Base-by-base conservation (phyloP, 30 jellyfish, hydroid and myxozoan species). In the Clytia hemisphaerica region DNA sequence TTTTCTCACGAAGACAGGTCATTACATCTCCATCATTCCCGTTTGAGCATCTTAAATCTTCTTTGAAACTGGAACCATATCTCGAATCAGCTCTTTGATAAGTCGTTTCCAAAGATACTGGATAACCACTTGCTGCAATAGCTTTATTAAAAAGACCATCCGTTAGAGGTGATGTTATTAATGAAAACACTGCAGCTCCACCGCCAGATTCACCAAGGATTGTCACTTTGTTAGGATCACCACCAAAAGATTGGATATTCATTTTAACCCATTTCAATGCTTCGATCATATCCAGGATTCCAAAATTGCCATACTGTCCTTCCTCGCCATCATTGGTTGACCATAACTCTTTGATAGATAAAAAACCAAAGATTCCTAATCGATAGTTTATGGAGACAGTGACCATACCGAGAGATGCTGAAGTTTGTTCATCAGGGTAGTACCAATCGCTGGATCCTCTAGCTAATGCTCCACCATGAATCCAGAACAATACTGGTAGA, bases 221-320 rank as follows among this genome's bases (percentile, higher is more conserved):
- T 4, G 79, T 75, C 12, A 75, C 79, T 61, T 34, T 19, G 18
- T 26, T 30, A 45, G 63, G 47, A 51, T 61, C 73, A 4, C 88
- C 88, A 12, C 71, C 79, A 37, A 75, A 75, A 35, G 45, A 40
- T 29, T 55, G 68, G 28, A 75, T 61, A 35, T 75, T 62, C 48
- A 21, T 6, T 30, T 61, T 75, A 22, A 62, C 79, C 88, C 88
- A 75, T 21, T 51, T 58, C 25, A 75, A 57, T 29, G 88, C 88
- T 36, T 4, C 2, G 38, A 75, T 61, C 61, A 61, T 78, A 33
- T 75, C 88, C 64, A 60, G 45, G 31, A 75, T 48, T 50, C 88
- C 88, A 34, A 28, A 75, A 54, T 75, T 75, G 0, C 88, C 88
- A n/a, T n/a, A n/a, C n/a, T n/a, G n/a, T n/a, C n/a, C n/a, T n/a